A percentile compares a stretch with the other conserved stretches of the same genome.
These are phyloP conservation scores for Napeogenes inachia DNA, from an alignment of 2,888 invertebrate genomes.

Conservation along the genomic window DNA sequence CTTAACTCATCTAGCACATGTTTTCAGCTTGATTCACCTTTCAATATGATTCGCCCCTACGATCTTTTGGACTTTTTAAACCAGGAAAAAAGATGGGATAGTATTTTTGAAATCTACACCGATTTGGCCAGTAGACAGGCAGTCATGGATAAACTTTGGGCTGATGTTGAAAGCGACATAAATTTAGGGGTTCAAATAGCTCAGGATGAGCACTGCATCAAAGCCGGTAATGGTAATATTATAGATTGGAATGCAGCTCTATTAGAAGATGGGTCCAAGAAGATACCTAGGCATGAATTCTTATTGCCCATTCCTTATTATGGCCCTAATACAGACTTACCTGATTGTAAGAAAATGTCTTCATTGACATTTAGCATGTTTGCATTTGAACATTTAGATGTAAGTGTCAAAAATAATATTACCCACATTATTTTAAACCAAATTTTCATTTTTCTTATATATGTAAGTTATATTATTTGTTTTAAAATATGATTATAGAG, in stretches of 20 bases:
- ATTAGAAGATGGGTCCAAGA: slow-evolving; percentile 74
- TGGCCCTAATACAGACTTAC: slow-evolving; percentile 59
- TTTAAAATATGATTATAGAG: slow-evolving; percentile 43
- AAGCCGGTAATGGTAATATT: slow-evolving; percentile 80
- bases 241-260: slow-evolving; percentile 82
- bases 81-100: slow-evolving; percentile 83
- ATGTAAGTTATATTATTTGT: not conserved
- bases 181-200: slow-evolving; percentile 79
- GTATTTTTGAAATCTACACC: slow-evolving; percentile 79
- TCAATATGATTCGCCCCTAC: slow-evolving; percentile 83
- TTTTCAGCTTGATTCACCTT: slow-evolving; percentile 83
- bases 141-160: slow-evolving; percentile 79
- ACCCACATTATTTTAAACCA: too few relatives aligned
- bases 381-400: slow-evolving; percentile 68
- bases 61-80: slow-evolving; percentile 86
- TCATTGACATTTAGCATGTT: slow-evolving; percentile 66
- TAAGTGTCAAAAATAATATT: slow-evolving; percentile 31
- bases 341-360: slow-evolving; percentile 81
- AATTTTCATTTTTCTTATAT: not conserved
- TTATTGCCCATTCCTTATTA: slow-evolving; percentile 39
- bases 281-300: slow-evolving; percentile 55
- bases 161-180: slow-evolving; percentile 75
- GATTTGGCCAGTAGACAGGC: slow-evolving; percentile 80
- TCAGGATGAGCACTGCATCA: slow-evolving; percentile 80
- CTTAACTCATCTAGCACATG: slow-evolving; percentile 6